Evolutionary conservation across 2,888 invertebrate genomes (phyloP).

Genomic region (Hypomecis atomaria): DNA sequence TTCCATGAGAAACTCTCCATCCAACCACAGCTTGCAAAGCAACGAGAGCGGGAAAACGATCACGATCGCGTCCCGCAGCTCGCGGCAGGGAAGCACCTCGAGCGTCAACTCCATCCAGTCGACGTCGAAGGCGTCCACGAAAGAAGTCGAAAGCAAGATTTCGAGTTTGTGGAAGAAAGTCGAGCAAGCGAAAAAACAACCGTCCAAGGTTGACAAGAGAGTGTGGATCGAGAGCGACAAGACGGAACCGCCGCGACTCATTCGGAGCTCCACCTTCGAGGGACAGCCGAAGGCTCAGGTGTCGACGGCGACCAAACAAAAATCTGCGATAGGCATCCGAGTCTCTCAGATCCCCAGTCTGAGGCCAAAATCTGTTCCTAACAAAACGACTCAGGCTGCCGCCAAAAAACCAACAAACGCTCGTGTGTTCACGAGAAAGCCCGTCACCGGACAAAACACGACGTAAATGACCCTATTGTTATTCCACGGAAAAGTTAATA

Average conservation of each 20-base stretch:
- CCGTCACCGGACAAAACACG: slow-evolving; percentile 59
- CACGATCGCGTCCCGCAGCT: slow-evolving; percentile 66
- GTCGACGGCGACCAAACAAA: slow-evolving; percentile 74
- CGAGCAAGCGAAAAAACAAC: slow-evolving; percentile 87
- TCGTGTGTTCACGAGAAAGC: slow-evolving; percentile 66
- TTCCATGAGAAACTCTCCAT: slow-evolving; percentile 78
- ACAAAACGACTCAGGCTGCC: slow-evolving; percentile 50
- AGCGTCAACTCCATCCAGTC: slow-evolving; percentile 86
- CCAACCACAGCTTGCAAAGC: slow-evolving; percentile 84
- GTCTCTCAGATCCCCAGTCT: slow-evolving; percentile 77
- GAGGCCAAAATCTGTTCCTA: slow-evolving; percentile 62
- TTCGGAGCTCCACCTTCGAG: slow-evolving; percentile 88
- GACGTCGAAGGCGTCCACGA: slow-evolving; percentile 68
- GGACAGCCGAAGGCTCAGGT: slow-evolving; percentile 76
- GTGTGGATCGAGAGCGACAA: slow-evolving; percentile 84
- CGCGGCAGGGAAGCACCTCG: slow-evolving; percentile 78
- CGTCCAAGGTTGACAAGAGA: slow-evolving; percentile 83
- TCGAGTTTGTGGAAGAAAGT: slow-evolving; percentile 92
- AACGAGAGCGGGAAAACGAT: slow-evolving; percentile 78
- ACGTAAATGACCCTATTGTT: slow-evolving; percentile 47
- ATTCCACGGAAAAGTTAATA: slow-evolving; percentile 20
- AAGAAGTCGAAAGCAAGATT: slow-evolving; percentile 91
- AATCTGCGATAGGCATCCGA: slow-evolving; percentile 76
- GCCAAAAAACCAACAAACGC: slow-evolving; percentile 59
- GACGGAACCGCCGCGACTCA: slow-evolving; percentile 73